Conservation (phyloP, 2,113 vertebrate genomes). For the Apaloderma vittatum region DNA sequence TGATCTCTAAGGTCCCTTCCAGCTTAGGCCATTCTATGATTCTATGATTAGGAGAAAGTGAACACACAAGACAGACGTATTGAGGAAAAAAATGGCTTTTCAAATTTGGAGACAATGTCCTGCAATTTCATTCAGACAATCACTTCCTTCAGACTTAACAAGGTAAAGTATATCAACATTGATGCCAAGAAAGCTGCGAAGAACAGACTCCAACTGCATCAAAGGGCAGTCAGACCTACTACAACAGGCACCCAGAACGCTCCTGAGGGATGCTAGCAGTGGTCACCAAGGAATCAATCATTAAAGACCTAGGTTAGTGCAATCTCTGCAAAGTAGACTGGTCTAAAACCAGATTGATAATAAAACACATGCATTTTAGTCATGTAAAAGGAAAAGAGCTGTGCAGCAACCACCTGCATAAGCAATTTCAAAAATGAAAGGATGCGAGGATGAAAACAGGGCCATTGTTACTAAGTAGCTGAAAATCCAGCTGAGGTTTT, state of each 20-base stretch:
- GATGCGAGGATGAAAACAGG: slow-evolving; percentile 70
- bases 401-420: slow-evolving; percentile 76
- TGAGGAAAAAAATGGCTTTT: not conserved
- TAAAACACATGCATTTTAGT: slow-evolving; percentile 33
- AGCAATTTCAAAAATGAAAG: slow-evolving; percentile 75
- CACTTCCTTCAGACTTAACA: not conserved
- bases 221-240: not conserved
- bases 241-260: not conserved
- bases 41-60: not conserved
- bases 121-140: not conserved
- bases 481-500: slow-evolving; percentile 75
- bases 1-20: too few relatives aligned
- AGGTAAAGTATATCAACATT: not conserved
- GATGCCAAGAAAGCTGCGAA: not conserved
- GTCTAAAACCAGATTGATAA: slow-evolving; percentile 38
- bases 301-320: not conserved
- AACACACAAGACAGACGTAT: not conserved
- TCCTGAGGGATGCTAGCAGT: not conserved
- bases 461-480: slow-evolving; percentile 76
- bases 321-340: not conserved
- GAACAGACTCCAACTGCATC: not conserved
- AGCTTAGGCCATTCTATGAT: too few relatives aligned
- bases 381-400: not conserved
- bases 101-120: not conserved
- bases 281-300: not conserved